Evolutionary conservation across 2,797 vertebrate genomes (phyloP), one percentile per base, ranked within the genome.

Genomic region (Discoglossus pictus): DNA sequence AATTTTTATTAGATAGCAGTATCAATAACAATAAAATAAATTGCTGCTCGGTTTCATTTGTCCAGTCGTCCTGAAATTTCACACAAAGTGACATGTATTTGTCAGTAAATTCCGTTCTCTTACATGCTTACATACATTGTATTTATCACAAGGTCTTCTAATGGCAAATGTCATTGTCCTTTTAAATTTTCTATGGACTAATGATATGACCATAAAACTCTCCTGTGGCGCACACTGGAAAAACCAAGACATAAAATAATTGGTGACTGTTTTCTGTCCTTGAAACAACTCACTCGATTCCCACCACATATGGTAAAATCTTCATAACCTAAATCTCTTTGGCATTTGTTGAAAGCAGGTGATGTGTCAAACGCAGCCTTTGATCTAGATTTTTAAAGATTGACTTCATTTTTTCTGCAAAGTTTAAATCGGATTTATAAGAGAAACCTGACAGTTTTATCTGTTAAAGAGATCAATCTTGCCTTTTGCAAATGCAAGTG

Each of bases 371-470:
- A 16, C 20, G 17, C 12, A 23, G 1, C 31, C 62, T 65, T 65
- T 65, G 39, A 65, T 65, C 62, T 27, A 39, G 39, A 54, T 21
- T 53, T 64, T 52, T 18, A 64, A 52, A 64, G 50, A 35, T 44
- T 25, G 21, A 1, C 6, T 25, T 17, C 11, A 38, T 46, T n/a
- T 51, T 15, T 24, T 6, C n/a, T 42, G 21, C 16, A 64, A 21
- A 21, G 12, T 23, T 35, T 7, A 36, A 8, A 34, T 35, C 25
- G 16, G 15, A 42, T 44, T 43, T 64, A 21, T 25, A 44, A 24
- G 17, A 27, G 36, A 42, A 34, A 11, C 16, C 2, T 25, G 36
- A n/a, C n/a, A n/a, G n/a, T n/a, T n/a, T n/a, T n/a, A n/a, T n/a
- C n/a, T n/a, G n/a, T n/a, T n/a, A n/a, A n/a, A n/a, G n/a, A n/a